Conservation (phyloP, 2,113 vertebrate genomes). For the Anolis sagrei region DNA sequence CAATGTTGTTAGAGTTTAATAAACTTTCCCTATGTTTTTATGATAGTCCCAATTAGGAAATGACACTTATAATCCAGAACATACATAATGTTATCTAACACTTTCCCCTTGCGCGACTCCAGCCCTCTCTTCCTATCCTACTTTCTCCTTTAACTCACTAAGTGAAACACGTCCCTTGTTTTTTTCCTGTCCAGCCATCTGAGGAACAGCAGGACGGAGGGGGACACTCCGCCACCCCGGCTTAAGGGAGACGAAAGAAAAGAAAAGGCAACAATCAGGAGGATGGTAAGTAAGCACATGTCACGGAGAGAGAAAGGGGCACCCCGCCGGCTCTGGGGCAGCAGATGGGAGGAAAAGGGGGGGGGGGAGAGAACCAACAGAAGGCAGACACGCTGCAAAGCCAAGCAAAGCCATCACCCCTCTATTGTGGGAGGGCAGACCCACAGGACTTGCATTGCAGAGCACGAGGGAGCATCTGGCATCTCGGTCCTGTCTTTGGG, state of each 20-base stretch:
- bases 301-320: slow-evolving; percentile 10
- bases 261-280: slow-evolving; percentile 4
- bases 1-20: too few relatives aligned
- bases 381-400: background rate
- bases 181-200: too few relatives aligned
- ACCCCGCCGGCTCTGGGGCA: slow-evolving; percentile 1
- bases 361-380: background rate
- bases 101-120: too few relatives aligned
- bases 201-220: background rate
- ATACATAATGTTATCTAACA: too few relatives aligned
- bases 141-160: too few relatives aligned
- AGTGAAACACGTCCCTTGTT: too few relatives aligned
- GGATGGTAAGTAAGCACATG: background rate
- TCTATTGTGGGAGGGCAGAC: background rate
- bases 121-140: too few relatives aligned
- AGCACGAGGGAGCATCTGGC: background rate
- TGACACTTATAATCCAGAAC: too few relatives aligned
- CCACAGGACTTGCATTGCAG: background rate
- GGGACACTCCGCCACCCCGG: background rate
- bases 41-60: too few relatives aligned
- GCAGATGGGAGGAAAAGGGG: slow-evolving; percentile 30
- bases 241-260: too few relatives aligned
- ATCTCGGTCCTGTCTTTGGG: background rate
- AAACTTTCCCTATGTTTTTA: too few relatives aligned
- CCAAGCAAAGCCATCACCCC: background rate